These are phyloP conservation scores for Cryptoblepharus egeriae DNA, from an alignment of 2,797 vertebrate species.

Conservation along the genomic window DNA sequence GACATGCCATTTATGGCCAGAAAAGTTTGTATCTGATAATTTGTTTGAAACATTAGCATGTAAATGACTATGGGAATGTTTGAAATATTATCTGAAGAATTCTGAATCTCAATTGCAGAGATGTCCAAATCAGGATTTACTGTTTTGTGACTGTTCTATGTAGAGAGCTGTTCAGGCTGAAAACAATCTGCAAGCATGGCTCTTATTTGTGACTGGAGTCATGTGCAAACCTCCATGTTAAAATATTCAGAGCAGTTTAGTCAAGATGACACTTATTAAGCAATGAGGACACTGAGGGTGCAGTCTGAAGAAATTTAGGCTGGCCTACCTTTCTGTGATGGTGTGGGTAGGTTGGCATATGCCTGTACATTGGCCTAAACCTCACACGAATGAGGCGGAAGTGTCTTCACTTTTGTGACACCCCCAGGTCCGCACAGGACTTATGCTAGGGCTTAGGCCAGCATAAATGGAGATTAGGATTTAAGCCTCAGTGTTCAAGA, in stretches of 20 bases:
- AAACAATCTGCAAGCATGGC: conserved; percentile 58
- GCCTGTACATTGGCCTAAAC: no score
- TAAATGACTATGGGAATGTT: conserved; percentile 71
- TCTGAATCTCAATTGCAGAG: conserved; percentile 72
- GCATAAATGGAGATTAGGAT: no score
- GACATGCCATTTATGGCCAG: conserved; percentile 75
- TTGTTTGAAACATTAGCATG: conserved; percentile 79
- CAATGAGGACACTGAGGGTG: conserved; percentile 41
- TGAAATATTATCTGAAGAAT: conserved; percentile 74
- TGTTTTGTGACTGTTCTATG: conserved; percentile 61
- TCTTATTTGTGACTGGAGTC: conserved; percentile 51
- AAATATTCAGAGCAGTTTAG: conserved; percentile 51
- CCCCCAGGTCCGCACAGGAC: no score
- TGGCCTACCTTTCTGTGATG: no score
- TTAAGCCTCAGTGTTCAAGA: no score
- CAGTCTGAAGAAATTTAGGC: no score
- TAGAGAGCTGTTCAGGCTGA: conserved; percentile 51
- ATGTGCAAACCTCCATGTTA: conserved; percentile 24
- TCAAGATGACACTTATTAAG: conserved; percentile 51
- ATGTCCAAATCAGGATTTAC: conserved; percentile 64
- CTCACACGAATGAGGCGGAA: no score
- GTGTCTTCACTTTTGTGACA: no score
- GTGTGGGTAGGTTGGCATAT: no score
- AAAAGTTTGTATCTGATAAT: conserved; percentile 77
- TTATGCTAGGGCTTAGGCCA: no score